Percentiles rank a stretch among this genome's conserved stretches.
Evolutionary conservation across 1,140 invertebrate species (phyloP).

Genomic region (Bursaphelenchus mucronatus): DNA sequence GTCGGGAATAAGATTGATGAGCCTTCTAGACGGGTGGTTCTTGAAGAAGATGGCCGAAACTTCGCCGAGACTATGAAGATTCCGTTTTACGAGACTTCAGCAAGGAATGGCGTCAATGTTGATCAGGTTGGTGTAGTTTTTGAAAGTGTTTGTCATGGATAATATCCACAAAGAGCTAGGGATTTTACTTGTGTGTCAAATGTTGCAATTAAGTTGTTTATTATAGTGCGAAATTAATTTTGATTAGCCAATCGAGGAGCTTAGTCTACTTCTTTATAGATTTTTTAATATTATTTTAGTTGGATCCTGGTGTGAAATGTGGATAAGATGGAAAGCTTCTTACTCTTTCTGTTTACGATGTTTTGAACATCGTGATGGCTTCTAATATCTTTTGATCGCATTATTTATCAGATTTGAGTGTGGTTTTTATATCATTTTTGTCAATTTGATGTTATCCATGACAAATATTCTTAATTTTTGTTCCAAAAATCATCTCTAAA

Average conservation of each 20-base stretch:
- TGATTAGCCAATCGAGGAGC: too few relatives aligned
- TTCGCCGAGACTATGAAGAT: constrained; percentile 96
- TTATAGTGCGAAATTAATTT: too few relatives aligned
- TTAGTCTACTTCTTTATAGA: too few relatives aligned
- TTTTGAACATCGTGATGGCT: too few relatives aligned
- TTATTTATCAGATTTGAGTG: neutral
- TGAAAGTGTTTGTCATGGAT: constrained; percentile 5
- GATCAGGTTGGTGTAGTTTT: constrained; percentile 71
- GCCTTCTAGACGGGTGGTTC: constrained; percentile 88
- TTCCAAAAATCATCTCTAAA: neutral
- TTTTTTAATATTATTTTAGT: too few relatives aligned
- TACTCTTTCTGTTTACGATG: too few relatives aligned
- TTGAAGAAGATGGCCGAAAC: constrained; percentile 89
- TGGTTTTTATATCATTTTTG: too few relatives aligned
- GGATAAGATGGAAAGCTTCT: too few relatives aligned
- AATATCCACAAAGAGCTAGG: neutral
- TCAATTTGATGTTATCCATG: too few relatives aligned
- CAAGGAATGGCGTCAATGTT: constrained; percentile 97
- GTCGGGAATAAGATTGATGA: constrained; percentile 99
- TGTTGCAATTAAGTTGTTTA: too few relatives aligned
- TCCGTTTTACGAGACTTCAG: constrained; percentile 93
- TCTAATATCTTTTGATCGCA: neutral
- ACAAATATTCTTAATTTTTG: too few relatives aligned
- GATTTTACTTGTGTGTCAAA: constrained; percentile 1
- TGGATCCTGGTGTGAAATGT: too few relatives aligned